Percentiles rank a stretch among this genome's conserved stretches.
These are phyloP conservation scores for Pocota personata DNA, from an alignment of 2,888 invertebrate genomes.

Conservation along the genomic window DNA sequence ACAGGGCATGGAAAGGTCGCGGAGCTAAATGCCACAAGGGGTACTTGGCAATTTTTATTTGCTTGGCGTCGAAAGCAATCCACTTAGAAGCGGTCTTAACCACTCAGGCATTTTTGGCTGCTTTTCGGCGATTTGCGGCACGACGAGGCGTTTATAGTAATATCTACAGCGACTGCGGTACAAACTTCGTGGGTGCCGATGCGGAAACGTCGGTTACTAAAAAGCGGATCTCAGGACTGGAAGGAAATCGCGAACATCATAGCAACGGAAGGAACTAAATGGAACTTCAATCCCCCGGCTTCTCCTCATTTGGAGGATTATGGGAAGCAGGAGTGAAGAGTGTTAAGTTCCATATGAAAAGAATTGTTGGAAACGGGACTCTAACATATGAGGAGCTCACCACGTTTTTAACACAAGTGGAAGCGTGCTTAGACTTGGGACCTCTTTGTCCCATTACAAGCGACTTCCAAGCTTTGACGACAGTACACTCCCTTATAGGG, in stretches of 20 bases:
- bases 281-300: conserved; percentile 1
- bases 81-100: background rate
- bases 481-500: no score
- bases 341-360: no score
- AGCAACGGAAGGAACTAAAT: conserved; percentile 4
- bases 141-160: background rate
- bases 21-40: background rate
- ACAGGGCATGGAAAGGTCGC: background rate
- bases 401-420: no score
- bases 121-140: background rate
- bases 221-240: background rate
- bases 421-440: no score
- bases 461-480: no score
- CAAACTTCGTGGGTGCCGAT: background rate
- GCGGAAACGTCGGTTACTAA: background rate
- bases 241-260: conserved; percentile 9
- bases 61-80: background rate
- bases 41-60: background rate
- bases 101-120: background rate
- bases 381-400: no score
- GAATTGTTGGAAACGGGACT: no score
- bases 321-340: background rate
- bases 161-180: background rate
- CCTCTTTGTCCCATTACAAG: no score
- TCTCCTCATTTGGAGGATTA: background rate